Conservation (phyloP, 2,113 vertebrate genomes). For the Fulica atra region DNA sequence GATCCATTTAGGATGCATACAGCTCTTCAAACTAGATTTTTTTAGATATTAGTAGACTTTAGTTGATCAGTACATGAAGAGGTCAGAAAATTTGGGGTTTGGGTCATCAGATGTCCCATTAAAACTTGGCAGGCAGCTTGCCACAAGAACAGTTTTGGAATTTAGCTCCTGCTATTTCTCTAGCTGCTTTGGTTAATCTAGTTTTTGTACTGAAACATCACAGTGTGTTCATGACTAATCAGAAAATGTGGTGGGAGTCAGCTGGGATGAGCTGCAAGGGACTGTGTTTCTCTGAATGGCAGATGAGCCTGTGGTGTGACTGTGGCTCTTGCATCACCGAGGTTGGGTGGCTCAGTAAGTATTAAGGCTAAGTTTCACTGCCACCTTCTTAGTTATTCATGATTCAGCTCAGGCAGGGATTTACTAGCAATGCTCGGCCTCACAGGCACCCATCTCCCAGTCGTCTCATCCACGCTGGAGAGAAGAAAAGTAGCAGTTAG, state of each 20-base stretch:
- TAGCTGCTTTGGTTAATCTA: too few relatives aligned
- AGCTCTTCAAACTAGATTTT: neutral
- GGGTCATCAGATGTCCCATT: neutral
- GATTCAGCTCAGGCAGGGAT: neutral
- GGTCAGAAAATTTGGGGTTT: neutral
- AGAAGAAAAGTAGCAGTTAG: neutral
- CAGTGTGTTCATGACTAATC: neutral
- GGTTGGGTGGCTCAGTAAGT: neutral
- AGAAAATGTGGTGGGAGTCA: neutral
- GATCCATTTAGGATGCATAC: neutral
- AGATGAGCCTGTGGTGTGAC: neutral
- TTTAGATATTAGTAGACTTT: neutral
- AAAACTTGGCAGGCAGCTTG: neutral
- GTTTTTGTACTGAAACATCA: neutral
- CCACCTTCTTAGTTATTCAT: neutral
- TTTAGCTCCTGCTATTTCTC: neutral
- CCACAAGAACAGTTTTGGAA: neutral
- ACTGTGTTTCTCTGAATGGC: neutral
- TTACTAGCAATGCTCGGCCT: neutral
- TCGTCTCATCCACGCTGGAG: fast-evolving
- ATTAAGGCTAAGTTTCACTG: neutral
- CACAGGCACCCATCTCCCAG: neutral
- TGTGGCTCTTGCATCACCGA: neutral
- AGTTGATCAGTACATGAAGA: neutral
- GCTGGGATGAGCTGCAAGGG: neutral